Conservation (phyloP, 1,140 invertebrate genomes). For the Calycopis cecrops region DNA sequence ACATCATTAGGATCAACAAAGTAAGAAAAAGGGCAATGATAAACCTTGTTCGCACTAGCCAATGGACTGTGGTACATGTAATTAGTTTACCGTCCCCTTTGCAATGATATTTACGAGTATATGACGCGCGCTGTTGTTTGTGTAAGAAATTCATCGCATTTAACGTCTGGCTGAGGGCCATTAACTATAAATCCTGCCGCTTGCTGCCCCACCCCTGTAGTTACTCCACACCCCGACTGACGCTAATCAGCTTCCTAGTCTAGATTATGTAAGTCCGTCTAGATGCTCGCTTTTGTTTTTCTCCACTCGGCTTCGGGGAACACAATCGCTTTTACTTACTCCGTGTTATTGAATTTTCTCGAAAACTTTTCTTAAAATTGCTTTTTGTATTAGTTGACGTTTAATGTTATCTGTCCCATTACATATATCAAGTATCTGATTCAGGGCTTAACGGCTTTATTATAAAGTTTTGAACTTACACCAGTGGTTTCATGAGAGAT, state of each 20-base stretch:
- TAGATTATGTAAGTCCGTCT: constrained; percentile 51
- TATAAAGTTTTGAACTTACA: background rate
- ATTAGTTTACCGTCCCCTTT: background rate
- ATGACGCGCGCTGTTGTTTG: constrained; percentile 24
- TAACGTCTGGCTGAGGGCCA: constrained; percentile 52
- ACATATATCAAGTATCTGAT: background rate
- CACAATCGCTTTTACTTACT: constrained; percentile 44
- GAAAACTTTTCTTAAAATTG: constrained; percentile 35
- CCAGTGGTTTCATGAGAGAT: background rate
- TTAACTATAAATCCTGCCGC: constrained; percentile 65
- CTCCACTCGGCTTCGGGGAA: constrained; percentile 36
- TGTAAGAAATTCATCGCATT: constrained; percentile 55
- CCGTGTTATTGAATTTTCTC: constrained; percentile 48
- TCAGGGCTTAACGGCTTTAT: background rate
- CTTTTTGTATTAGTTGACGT: constrained; percentile 23
- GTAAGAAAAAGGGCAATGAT: too few species aligned
- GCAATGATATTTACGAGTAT: background rate
- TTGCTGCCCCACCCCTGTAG: constrained; percentile 44
- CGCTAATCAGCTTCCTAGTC: constrained; percentile 64
- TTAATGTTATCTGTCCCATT: constrained; percentile 18
- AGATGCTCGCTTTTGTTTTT: constrained; percentile 48
- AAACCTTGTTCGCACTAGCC: too few species aligned
- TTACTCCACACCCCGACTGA: constrained; percentile 49
- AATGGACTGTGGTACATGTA: too few species aligned
- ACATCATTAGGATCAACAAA: too few species aligned